Percentiles rank a stretch among this genome's conserved stretches.
These are phyloP conservation scores for Eupsittula cactorum DNA, from an alignment of 2,113 vertebrate genomes.

Conservation along the genomic window DNA sequence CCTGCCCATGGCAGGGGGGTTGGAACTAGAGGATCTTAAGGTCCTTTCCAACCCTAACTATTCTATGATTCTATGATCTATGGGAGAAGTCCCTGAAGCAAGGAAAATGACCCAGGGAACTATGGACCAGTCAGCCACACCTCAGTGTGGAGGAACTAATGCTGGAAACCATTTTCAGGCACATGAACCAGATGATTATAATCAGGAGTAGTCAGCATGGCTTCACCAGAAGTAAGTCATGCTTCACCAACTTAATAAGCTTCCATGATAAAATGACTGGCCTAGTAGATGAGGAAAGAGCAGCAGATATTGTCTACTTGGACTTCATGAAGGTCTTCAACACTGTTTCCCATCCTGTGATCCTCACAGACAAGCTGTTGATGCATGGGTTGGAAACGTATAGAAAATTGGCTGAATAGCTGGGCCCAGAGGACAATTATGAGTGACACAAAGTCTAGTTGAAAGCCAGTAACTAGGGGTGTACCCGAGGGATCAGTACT, in stretches of 20 bases:
- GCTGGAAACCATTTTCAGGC: neutral
- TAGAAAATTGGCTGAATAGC: neutral
- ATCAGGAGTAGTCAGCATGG: neutral
- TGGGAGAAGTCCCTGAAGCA: neutral
- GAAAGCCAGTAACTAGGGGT: neutral
- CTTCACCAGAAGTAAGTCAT: neutral
- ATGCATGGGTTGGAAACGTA: neutral
- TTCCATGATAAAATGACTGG: neutral
- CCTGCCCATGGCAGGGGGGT: no score
- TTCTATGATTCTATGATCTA: no score
- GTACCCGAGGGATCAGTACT: neutral
- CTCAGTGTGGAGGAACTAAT: neutral
- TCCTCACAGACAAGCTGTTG: neutral
- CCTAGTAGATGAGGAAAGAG: neutral
- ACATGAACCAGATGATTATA: neutral
- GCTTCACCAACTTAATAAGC: neutral
- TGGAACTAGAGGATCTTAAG: no score
- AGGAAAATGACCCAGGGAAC: neutral
- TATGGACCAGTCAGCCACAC: neutral
- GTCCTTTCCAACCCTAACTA: no score
- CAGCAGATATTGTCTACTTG: neutral
- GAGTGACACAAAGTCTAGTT: neutral
- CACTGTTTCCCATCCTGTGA: neutral
- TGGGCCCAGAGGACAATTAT: neutral
- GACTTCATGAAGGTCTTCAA: neutral